A percentile compares a stretch with the other conserved stretches of the same genome.
Conservation (phyloP, 2,888 invertebrate genomes). For the Phoenoteleia sp. region DNA sequence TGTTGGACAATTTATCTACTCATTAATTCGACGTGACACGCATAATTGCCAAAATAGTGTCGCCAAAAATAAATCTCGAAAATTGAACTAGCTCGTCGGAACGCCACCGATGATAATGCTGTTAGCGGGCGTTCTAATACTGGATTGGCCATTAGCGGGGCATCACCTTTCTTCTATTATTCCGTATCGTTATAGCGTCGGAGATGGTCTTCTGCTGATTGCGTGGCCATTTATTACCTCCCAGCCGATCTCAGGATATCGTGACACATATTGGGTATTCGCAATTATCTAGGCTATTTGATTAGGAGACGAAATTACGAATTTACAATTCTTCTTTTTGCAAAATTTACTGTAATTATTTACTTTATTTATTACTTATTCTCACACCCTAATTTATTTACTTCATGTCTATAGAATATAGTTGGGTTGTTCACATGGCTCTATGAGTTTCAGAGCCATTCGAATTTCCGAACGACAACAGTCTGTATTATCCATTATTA, state of each 20-base stretch:
- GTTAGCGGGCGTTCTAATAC: conserved; percentile 62
- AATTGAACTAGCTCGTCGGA: conserved; percentile 1
- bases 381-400: no score
- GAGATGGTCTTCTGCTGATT: conserved; percentile 75
- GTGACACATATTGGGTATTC: neutral
- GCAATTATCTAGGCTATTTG: neutral
- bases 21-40: conserved; percentile 46
- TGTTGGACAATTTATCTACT: conserved; percentile 47
- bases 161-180: conserved; percentile 63
- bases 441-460: no score
- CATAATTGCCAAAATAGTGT: conserved; percentile 47
- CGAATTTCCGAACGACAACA: no score
- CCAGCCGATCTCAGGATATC: conserved; percentile 26
- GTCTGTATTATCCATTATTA: no score
- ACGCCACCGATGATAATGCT: conserved; percentile 39
- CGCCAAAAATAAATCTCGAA: conserved; percentile 19
- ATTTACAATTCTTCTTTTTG: conserved; percentile 2
- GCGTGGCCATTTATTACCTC: conserved; percentile 60
- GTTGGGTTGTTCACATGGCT: no score
- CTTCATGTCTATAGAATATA: no score
- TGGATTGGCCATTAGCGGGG: conserved; percentile 71
- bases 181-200: conserved; percentile 65
- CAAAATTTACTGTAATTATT: no score
- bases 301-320: neutral
- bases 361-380: no score